phyloP scores from a whole-genome alignment of 2,797 vertebrate genomes.

The Darevskia nairensis region DNA sequence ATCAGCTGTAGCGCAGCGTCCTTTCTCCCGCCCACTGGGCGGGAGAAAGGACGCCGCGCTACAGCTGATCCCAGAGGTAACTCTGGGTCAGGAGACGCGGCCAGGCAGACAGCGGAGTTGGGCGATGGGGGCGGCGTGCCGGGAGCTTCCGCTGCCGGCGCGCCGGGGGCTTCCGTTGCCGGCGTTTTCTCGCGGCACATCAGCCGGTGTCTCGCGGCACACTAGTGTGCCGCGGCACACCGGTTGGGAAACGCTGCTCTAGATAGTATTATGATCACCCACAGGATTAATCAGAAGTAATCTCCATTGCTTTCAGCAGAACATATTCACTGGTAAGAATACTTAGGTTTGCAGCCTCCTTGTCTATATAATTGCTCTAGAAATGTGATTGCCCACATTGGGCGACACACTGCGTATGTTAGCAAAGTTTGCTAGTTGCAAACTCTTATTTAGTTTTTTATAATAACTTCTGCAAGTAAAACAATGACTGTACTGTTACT shows the following conservation, averaged over 20 bases:
- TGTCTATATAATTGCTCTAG: neutral
- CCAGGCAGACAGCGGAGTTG: too few species aligned
- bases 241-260: neutral
- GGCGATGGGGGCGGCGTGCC: too few species aligned
- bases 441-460: conserved; percentile 22
- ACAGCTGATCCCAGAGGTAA: too few species aligned
- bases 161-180: too few species aligned
- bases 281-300: conserved; percentile 31
- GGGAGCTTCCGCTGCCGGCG: too few species aligned
- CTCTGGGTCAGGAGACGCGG: too few species aligned
- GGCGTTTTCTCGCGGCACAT: too few species aligned
- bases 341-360: neutral
- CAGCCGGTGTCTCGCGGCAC: too few species aligned
- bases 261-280: conserved; percentile 60
- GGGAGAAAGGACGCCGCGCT: too few species aligned
- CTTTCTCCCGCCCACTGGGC: too few species aligned
- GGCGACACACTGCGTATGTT: conserved; percentile 59
- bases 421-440: conserved; percentile 54
- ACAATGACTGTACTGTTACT: conserved; percentile 47
- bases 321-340: neutral
- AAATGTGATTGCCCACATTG: conserved; percentile 74
- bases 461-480: conserved; percentile 8
- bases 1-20: too few species aligned
- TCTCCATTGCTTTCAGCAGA: neutral
- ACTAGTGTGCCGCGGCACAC: too few species aligned